phyloP scores from a whole-genome alignment of 2,113 vertebrate genomes.

The Heloderma charlesbogerti region DNA sequence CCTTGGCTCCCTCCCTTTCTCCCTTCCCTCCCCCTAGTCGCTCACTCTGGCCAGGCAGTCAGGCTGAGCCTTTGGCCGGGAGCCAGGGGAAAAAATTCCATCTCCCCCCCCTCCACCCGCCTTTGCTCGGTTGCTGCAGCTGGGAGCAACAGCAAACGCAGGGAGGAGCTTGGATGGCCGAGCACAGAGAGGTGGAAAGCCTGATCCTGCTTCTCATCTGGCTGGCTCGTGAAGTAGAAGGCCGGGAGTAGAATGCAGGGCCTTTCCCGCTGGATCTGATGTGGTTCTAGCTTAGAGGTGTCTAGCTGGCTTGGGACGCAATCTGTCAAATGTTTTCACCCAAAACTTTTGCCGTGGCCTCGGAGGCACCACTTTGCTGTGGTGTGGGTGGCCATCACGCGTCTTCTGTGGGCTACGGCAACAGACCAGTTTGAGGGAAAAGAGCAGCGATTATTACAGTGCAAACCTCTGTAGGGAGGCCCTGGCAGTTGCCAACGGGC shows the following conservation, averaged over 20 bases:
- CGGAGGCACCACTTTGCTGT: background rate
- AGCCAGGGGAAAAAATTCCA: slow-evolving; percentile 41
- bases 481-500: background rate
- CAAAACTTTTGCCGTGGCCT: background rate
- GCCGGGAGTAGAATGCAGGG: background rate
- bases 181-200: background rate
- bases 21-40: background rate
- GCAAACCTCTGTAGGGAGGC: background rate
- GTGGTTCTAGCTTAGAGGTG: fast-evolving
- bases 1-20: background rate
- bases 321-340: background rate
- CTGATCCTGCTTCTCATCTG: background rate
- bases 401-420: background rate
- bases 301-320: no score
- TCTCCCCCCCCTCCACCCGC: background rate
- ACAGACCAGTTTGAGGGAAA: background rate
- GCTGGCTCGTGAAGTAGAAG: background rate
- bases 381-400: background rate
- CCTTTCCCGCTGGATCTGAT: background rate
- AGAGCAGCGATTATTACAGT: background rate
- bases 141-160: background rate
- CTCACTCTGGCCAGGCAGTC: background rate
- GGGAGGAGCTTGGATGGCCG: background rate
- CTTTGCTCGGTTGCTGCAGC: slow-evolving; percentile 16
- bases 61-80: slow-evolving; percentile 26